Evolutionary conservation across 2,797 vertebrate genomes (phyloP).

Genomic region (Ctenopoma multispine): DNA sequence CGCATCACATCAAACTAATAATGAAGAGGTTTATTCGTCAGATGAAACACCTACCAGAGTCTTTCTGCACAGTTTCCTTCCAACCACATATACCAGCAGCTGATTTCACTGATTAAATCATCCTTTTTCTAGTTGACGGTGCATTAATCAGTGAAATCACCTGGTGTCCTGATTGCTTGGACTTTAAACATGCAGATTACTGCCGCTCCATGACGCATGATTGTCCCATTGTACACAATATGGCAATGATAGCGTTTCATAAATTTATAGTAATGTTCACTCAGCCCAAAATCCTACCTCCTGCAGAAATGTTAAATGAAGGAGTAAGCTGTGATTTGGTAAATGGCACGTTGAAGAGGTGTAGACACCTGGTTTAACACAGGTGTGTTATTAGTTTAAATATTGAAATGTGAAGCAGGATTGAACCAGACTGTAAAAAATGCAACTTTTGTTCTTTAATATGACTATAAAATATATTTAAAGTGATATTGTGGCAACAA

Average conservation of each 20-base stretch:
- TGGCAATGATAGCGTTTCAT: background rate
- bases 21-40: slow-evolving; percentile 39
- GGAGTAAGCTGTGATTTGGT: background rate
- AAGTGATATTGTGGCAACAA: no score
- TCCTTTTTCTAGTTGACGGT: slow-evolving; percentile 32
- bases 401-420: no score
- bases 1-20: slow-evolving; percentile 11
- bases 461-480: no score
- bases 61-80: slow-evolving; percentile 7
- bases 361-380: no score
- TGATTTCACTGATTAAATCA: slow-evolving; percentile 56
- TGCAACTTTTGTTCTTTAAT: no score
- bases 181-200: slow-evolving; percentile 16
- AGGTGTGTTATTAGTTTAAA: background rate
- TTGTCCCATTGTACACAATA: slow-evolving; percentile 3
- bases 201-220: slow-evolving; percentile 11
- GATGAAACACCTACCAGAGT: background rate
- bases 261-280: background rate
- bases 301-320: no score
- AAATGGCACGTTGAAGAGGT: no score
- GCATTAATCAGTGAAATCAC: slow-evolving; percentile 63
- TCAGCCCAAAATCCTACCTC: background rate
- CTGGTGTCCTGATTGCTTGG: slow-evolving; percentile 37
- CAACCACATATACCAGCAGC: slow-evolving; percentile 6
- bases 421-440: no score